Conservation (phyloP, 2,797 vertebrate species). For the Darevskia nairensis region DNA sequence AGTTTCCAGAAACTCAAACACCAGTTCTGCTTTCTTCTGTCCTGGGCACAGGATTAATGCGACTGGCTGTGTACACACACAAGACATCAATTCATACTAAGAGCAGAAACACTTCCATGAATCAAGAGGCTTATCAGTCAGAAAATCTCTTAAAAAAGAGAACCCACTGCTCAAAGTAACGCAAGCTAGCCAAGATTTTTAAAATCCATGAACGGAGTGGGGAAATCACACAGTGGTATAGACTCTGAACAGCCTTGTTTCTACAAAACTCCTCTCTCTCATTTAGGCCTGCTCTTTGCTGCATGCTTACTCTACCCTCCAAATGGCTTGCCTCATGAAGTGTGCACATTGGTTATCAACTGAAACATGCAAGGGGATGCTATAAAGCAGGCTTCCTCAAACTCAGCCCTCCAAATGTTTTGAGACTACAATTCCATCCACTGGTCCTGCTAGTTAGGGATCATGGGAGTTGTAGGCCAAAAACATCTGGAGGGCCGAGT, state of each 20-base stretch:
- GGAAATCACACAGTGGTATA: background rate
- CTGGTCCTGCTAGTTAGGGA: no score
- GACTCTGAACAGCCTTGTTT: background rate
- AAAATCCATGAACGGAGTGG: background rate
- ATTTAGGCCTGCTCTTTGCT: background rate
- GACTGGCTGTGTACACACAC: slow-evolving; percentile 81
- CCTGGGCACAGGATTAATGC: slow-evolving; percentile 89
- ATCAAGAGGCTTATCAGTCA: background rate
- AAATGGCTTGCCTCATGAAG: no score
- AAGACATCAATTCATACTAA: slow-evolving; percentile 10
- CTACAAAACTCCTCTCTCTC: background rate
- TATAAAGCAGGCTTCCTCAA: no score
- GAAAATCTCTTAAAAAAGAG: no score
- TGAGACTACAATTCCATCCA: no score
- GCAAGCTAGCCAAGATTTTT: background rate
- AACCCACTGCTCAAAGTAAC: background rate
- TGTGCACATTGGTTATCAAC: no score
- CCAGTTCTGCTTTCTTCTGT: slow-evolving; percentile 87
- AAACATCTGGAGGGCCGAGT: no score
- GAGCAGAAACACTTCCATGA: background rate
- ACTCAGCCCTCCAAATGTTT: no score
- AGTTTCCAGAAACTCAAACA: slow-evolving; percentile 82
- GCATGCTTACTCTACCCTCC: background rate
- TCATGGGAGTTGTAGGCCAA: no score
- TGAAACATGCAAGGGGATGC: no score